Base-by-base conservation (phyloP, 2,797 vertebrate genomes). In the Acipenser oxyrinchus region DNA sequence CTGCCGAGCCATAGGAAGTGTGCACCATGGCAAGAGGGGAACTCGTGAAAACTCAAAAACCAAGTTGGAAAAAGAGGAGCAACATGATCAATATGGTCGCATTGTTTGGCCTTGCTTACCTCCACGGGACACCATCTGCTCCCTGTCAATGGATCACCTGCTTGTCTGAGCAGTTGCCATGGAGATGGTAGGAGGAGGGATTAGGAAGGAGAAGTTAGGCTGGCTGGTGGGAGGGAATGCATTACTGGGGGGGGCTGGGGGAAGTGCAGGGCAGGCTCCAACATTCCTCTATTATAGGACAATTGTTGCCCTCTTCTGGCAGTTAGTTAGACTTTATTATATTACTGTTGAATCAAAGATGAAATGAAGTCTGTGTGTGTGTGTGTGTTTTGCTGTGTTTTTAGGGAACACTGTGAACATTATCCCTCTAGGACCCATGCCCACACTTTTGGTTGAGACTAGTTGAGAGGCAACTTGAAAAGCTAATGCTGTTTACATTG, bases 81-180 rank as follows among this genome's bases (percentile, higher is more conserved):
- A 86, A 88, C 90, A 89, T 89, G 89, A 92, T 91, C 91, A 92
- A 92, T 87, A 93, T 88, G 91, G 89, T 90, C 88, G 84, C 89
- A 89, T 97, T 98, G 94, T 96, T 86, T 78, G 72, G 83, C 82
- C 77, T 75, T 82, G 90, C 92, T 94, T 94, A 95, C 95, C 94
- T 97, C 94, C 79, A 83, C 85, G 83, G 94, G 92, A 91, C 89
- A 95, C 94, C 95, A 97, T 97, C 96, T 98, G 96, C 94, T 98
- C 92, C 85, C 93, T 94, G 94, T 97, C 96, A 97, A 96, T 96
- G 95, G 91, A 91, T 98, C 95, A 97, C 95, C 96, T 96, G 95
- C 95, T 95, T 86, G 91, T 93, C 93, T 93, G 90, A 90, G 82
- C 88, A 81, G 90, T 96, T 89, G 80, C 92, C 92, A 74, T 66